Evolutionary conservation across 1,140 invertebrate genomes (phyloP), one percentile per base, ranked within the genome.

Genomic region (Drosophila pectinifera): DNA sequence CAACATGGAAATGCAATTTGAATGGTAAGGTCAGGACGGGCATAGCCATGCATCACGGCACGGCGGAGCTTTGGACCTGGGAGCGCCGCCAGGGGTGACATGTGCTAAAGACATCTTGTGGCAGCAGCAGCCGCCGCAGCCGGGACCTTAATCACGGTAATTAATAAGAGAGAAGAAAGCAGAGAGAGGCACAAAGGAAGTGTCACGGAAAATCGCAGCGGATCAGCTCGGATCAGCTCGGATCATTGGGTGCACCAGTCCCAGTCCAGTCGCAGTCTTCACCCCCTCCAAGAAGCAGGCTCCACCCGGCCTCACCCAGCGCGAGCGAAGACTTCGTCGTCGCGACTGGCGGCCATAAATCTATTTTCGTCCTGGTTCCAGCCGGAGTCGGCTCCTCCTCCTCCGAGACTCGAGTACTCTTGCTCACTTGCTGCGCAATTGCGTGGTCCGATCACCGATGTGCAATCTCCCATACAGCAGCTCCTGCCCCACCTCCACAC

Each of bases 1-100:
- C 75, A 79, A 86, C 79, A 86, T 86, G 79, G 75, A 88, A 86
- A 86, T 89, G 75, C 56, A 88, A 86, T 86, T 86, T 73, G 79
- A 70, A 65, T 88, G 69, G 64, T 79, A 57, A 81, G 82, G 79
- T 88, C 83, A 86, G 85, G 78, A 67, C 68, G 42, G 78, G 81
- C 81, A 84, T 45, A 46, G 72, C 68, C 68, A 78, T 78, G 74
- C 68, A 68, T 68, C 69, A 78, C 58, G 38, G 45, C 20, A 63
- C 42, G 48, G 59, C 51, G 41, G 42, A 76, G 72, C 62, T 80
- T 83, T 75, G 51, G 68, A 63, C 65, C 68, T 61, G 49, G 49
- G 41, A 78, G 38, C 26, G 38, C 22, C 43, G 38, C 43, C 43
- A 53, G 61, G 58, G 46, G 77, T 86, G 81, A 85, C 82, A 85